Base-by-base conservation (phyloP, 2,888 invertebrate species). In the Tenthredo distinguenda region DNA sequence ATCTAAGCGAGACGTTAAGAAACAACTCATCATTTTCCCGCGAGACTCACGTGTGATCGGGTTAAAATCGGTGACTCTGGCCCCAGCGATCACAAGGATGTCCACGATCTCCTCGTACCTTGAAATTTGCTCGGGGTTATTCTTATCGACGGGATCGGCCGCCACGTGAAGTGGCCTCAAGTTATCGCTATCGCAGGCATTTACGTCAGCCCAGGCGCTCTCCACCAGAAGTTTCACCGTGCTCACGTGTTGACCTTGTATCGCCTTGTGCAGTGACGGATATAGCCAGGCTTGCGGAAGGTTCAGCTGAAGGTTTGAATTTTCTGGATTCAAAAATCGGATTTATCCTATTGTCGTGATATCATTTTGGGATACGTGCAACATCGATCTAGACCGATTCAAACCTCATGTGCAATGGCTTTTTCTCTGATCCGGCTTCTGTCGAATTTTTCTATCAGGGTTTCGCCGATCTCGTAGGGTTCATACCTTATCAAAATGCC, bases 131-230 rank as follows among this genome's bases (percentile, higher is more conserved):
- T 79, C 76, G 5, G 43, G 9, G 84, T 71, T 15, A 37, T 15
- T n/a, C n/a, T 6, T 34, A 34, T 71, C 37, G 3, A 37, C 71
- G n/a, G 31, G n/a, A 34, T 31, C 18, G 2, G 34, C 31, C 18
- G 93, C 92, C 68, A 94, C 86, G 50, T 94, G 90, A 82, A 94
- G 88, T 5, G 94, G 93, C 31, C 93, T 93, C 74, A 92, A 89
- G 50, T 92, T 92, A 26, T 90, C 90, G 68, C 91, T 91, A 89
- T 94, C 94, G 85, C 88, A 86, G 18, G 86, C 90, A 86, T 94
- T 93, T 47, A 92, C 92, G 74, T 92, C 86, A 9, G 92, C 92
- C 0, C 90, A 91, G 50, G 89, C 90, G 82, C 31, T 12, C 34
- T 91, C 86, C 76, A 94, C 88, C 85, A 93, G 89, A 55, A 91